Percentiles rank a stretch among this genome's conserved stretches.
Conservation (phyloP, 1,140 invertebrate species). For the Listronotus bonariensis region DNA sequence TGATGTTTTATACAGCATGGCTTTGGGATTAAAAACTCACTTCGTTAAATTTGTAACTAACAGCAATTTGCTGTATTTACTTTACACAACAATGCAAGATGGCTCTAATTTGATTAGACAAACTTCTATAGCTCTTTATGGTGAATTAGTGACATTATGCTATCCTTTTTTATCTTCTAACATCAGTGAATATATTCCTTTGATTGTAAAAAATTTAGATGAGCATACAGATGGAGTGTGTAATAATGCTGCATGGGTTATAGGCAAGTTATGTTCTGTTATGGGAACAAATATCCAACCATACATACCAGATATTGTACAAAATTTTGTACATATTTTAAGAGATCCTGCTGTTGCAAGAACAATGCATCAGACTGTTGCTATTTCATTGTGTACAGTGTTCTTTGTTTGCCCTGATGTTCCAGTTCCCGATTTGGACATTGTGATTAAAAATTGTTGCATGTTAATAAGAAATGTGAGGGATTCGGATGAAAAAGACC, state of each 20-base stretch:
- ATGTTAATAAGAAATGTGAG: conserved; percentile 94
- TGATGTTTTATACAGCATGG: conserved; percentile 91
- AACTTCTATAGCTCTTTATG: conserved; percentile 95
- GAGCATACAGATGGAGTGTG: conserved; percentile 97
- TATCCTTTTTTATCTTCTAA: conserved; percentile 94
- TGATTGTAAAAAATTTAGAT: conserved; percentile 95
- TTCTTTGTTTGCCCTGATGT: conserved; percentile 99
- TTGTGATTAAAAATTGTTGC: conserved; percentile 99
- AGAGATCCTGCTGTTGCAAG: conserved; percentile 41
- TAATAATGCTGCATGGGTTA: conserved; percentile 99
- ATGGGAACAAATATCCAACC: conserved; percentile 65
- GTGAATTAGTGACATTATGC: conserved; percentile 97
- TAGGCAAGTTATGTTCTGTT: conserved; percentile 96
- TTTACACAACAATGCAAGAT: conserved; percentile 98
- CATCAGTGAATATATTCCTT: conserved; percentile 92
- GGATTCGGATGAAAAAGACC: conserved; percentile 99
- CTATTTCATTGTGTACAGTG: conserved; percentile 99
- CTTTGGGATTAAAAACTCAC: conserved; percentile 91
- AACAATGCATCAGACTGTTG: conserved; percentile 62
- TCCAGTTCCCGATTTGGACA: conserved; percentile 95
- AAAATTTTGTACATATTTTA: conserved; percentile 44
- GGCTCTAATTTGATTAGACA: conserved; percentile 96
- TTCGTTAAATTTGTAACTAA: conserved; percentile 91
- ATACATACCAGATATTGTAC: conserved; percentile 48
- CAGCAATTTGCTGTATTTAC: conserved; percentile 91